Percentiles rank a stretch among this genome's conserved stretches.
These are phyloP conservation scores for Thelaira solivaga DNA, from an alignment of 2,888 invertebrate genomes.

Conservation along the genomic window DNA sequence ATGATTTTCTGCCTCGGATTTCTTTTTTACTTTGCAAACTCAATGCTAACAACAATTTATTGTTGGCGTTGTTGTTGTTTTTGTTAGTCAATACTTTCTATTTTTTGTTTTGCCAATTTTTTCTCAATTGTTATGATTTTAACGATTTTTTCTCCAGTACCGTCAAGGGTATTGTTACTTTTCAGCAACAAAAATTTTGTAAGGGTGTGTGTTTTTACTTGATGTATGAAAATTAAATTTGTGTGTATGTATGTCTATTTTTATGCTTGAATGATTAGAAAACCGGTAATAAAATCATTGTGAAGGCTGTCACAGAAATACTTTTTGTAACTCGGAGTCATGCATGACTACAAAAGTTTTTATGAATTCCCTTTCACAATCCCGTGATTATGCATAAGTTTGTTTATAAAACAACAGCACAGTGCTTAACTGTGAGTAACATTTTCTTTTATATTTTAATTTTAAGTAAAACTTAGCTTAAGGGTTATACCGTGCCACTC, in stretches of 20 bases:
- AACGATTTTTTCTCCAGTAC: background rate
- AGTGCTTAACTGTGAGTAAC: no score
- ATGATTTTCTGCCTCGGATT: background rate
- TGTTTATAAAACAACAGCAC: no score
- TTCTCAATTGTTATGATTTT: constrained; percentile 35
- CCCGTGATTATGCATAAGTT: no score
- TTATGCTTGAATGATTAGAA: constrained; percentile 36
- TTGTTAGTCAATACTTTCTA: background rate
- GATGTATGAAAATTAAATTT: background rate
- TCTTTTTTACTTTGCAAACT: background rate
- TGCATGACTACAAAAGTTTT: no score
- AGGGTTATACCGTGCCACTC: no score
- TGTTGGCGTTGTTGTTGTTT: background rate
- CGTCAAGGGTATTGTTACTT: constrained; percentile 17
- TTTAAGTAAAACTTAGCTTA: no score
- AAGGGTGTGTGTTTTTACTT: background rate
- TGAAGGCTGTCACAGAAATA: background rate
- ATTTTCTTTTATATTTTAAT: no score
- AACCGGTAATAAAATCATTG: constrained; percentile 15
- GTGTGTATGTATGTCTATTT: constrained; percentile 25
- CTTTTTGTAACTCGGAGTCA: background rate
- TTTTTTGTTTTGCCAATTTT: constrained; percentile 14
- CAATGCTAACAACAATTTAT: background rate
- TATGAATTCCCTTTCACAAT: no score
- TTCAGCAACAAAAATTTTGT: no score